A percentile compares a stretch with the other conserved stretches of the same genome.
Evolutionary conservation across 1,140 invertebrate species (phyloP).

Genomic region (Arctopsyche grandis): DNA sequence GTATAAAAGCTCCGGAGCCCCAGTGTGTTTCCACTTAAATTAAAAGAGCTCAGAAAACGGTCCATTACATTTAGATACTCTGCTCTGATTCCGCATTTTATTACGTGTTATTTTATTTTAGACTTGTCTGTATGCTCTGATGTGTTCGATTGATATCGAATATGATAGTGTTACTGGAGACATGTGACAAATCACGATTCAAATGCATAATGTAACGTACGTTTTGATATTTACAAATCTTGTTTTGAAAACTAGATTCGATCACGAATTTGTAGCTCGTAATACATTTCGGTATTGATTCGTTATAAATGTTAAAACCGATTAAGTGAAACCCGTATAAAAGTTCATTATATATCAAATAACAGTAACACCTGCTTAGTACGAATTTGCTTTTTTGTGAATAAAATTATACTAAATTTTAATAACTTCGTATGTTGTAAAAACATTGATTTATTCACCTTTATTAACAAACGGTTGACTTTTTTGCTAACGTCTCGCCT

Average conservation of each 20-base stretch:
- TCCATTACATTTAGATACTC: not conserved
- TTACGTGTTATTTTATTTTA: not conserved
- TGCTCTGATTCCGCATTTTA: constrained; percentile 6
- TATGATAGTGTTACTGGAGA: no score
- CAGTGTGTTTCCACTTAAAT: constrained; percentile 41
- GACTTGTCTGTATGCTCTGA: no score
- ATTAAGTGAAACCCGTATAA: not conserved
- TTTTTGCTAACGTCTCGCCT: constrained; percentile 4
- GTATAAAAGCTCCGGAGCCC: constrained; percentile 26
- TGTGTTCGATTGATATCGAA: no score
- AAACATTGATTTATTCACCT: not conserved
- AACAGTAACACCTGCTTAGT: constrained; percentile 13
- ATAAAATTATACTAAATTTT: constrained; percentile 16
- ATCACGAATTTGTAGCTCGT: not conserved
- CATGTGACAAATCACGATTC: constrained; percentile 8
- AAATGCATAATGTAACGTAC: not conserved
- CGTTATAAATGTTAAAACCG: not conserved
- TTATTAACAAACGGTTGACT: not conserved
- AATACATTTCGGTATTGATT: not conserved
- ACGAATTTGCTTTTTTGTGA: not conserved
- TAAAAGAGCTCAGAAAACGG: constrained; percentile 35
- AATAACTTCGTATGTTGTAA: not conserved
- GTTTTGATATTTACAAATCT: constrained; percentile 6
- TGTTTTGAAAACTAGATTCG: not conserved
- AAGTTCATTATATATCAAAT: not conserved